Evolutionary conservation across 2,888 invertebrate genomes (phyloP), one percentile per base, ranked within the genome.

Genomic region (Rhaphigaster nebulosa): DNA sequence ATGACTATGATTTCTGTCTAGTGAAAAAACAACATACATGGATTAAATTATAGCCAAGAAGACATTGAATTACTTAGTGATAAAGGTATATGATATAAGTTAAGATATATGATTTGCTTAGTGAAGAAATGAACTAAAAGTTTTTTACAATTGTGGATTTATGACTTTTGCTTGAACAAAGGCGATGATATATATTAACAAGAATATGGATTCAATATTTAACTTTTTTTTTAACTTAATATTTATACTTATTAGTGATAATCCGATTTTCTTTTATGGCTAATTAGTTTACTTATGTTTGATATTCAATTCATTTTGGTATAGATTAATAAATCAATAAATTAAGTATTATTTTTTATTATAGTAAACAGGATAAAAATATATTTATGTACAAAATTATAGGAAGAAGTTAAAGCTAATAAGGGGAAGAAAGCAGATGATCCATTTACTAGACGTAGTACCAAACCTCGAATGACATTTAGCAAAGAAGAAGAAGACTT

Each of bases 371-470:
- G 0, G 38, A 8, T 80, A 26, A 34, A 18, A 84, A 38, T 26
- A 38, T 29, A 26, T 91, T 90, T 90, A 2, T 70, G 15, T 23
- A 0, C 87, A 41, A 65, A 50, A 45, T 93, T 93, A 29, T 93
- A 96, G 96, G 94, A 94, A 91, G 94, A 94, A 92, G 94, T 96
- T 26, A 95, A 95, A 93, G 96, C 96, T 13, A 97, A 95, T 93
- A 96, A 96, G 93, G 97, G 97, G 2, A 95, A 96, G 93, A 96
- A 96, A 93, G 95, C 95, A 0, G 97, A 98, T 92, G 98, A 98
- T 93, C 98, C 98, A 0, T 98, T 98, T 94, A 98, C 98, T 0
- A 94, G 98, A 91, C 95, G 98, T 91, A 97, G 97, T 92, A 98
- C 98, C 0, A 97, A 98, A 93, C 98, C 98, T 0, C 96, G 97